Evolutionary conservation across 1,140 invertebrate genomes (phyloP).

Genomic region (Drosophila sp.): DNA sequence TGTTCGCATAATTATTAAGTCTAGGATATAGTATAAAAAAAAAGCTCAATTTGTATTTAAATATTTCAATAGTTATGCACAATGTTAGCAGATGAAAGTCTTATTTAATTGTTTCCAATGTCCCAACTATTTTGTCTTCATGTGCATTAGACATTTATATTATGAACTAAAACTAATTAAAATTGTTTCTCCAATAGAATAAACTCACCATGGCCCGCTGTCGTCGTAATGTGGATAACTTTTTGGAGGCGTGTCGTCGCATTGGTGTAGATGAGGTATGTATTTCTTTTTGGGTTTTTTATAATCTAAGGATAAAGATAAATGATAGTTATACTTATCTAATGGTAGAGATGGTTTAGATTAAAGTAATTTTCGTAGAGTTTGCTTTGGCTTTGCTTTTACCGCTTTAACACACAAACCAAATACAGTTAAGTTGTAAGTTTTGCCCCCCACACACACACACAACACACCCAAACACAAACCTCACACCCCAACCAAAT

Average conservation of each 20-base stretch:
- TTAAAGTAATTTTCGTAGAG: slow-evolving; percentile 18
- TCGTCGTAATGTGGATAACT: slow-evolving; percentile 97
- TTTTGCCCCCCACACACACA: background rate
- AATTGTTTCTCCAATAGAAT: slow-evolving; percentile 86
- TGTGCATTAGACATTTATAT: slow-evolving; percentile 30
- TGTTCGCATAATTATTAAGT: too few species aligned
- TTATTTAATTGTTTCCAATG: background rate
- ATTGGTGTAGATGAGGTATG: slow-evolving; percentile 97
- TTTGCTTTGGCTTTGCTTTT: slow-evolving; percentile 39
- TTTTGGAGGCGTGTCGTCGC: slow-evolving; percentile 95
- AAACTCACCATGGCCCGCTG: slow-evolving; percentile 96
- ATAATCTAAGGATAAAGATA: background rate
- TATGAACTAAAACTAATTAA: background rate
- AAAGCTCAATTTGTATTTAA: too few species aligned
- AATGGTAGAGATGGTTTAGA: slow-evolving; percentile 9
- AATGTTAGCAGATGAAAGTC: too few species aligned
- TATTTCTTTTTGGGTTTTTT: slow-evolving; percentile 36
- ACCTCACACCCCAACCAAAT: slow-evolving; percentile 19
- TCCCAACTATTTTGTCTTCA: background rate
- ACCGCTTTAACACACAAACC: slow-evolving; percentile 1
- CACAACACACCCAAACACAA: background rate
- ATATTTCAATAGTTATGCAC: too few species aligned
- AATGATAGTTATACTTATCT: background rate
- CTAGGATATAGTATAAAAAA: too few species aligned
- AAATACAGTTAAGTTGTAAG: slow-evolving; percentile 41